These are phyloP conservation scores for Crocuta crocuta DNA, from an alignment of 2,113 vertebrate species.

Conservation along the genomic window DNA sequence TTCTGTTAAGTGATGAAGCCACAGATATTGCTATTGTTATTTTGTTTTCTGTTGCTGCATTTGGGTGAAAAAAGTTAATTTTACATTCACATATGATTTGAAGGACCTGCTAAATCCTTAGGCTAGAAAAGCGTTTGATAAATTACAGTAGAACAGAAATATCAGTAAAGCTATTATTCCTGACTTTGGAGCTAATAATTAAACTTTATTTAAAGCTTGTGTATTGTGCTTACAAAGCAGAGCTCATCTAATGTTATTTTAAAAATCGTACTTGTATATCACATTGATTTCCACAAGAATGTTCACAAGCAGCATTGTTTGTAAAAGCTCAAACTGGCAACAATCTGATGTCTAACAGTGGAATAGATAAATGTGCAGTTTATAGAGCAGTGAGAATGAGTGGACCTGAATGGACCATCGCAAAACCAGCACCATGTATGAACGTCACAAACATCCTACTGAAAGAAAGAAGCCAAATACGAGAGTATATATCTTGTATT, in stretches of 20 bases:
- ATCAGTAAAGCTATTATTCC: background rate
- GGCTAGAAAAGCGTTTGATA: background rate
- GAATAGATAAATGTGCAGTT: background rate
- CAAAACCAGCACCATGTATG: background rate
- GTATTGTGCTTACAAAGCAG: background rate
- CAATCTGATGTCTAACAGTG: background rate
- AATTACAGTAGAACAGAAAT: constrained; percentile 11
- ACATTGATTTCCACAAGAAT: background rate
- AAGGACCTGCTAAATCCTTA: constrained; percentile 15
- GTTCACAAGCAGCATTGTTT: constrained; percentile 2
- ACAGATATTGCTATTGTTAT: background rate
- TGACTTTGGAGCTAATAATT: background rate
- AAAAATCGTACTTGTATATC: background rate
- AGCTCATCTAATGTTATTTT: constrained; percentile 1
- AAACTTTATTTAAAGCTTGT: background rate
- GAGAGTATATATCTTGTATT: background rate
- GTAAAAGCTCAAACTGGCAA: background rate
- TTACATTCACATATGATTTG: constrained; percentile 17
- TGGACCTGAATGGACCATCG: background rate
- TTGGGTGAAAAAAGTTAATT: constrained; percentile 20
- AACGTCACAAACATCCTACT: background rate
- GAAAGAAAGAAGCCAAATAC: background rate
- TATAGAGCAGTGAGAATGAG: background rate
- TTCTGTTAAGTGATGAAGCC: background rate
- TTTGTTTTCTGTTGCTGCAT: background rate